Base-by-base conservation (phyloP, 2,888 invertebrate genomes). In the Lycophotia porphyrea region DNA sequence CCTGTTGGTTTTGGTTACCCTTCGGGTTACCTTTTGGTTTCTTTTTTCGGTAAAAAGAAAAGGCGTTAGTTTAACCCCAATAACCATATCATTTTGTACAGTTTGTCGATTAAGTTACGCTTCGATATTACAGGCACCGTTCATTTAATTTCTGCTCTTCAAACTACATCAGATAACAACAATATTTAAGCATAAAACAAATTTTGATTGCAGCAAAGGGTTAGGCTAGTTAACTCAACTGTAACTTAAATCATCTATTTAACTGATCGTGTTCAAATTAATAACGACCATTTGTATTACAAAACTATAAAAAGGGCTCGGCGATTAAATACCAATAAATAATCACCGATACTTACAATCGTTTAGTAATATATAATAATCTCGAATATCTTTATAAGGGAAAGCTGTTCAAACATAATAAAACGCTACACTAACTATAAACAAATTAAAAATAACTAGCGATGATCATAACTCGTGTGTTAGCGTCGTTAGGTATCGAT, bases 361-460 rank as follows among this genome's bases (percentile, higher is more conserved):
- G 78, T 86, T 84, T 81, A 79, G 72, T 76, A 71, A 84, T 82
- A 76, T 87, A 86, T 73, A 83, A 75, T 79, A 81, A 82, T 82
- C 58, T 82, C 78, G 67, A 79, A 86, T 64, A 78, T 71, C 77
- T 82, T 83, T 76, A 80, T 84, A 83, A 78, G 76, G 72, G 85
- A 88, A 87, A 86, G 84, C 76, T 82, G 47, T 78, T 74, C 84
- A 72, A 82, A 84, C 72, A 79, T 85, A 82, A 87, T 88, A 87
- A 85, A 88, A 82, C 71, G 52, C 24, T 76, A 66, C 55, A 82
- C 55, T 79, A 71, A 81, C 81, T 72, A 86, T 87, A 81, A 87
- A 87, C 77, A 82, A 88, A 88, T 87, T 87, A 88, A 88, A 87
- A 87, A 78, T 77, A 87, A 87, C 85, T 80, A 85, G 71, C 79